Percentiles rank a stretch among this genome's conserved stretches.
phyloP scores from a whole-genome alignment of 2,113 vertebrate genomes.

The Prietella phreatophila region DNA sequence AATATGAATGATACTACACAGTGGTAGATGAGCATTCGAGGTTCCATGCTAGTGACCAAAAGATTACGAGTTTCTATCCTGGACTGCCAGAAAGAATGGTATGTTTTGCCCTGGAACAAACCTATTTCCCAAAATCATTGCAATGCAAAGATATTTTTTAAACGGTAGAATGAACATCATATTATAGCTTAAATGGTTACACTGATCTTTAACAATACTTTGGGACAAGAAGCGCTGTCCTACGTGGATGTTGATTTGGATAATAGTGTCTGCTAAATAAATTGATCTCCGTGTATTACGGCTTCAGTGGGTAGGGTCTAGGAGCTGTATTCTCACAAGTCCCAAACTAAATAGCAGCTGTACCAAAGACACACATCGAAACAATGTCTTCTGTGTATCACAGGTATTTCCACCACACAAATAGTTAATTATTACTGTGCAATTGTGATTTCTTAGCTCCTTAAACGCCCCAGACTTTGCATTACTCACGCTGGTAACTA shows the following conservation, averaged over 20 bases:
- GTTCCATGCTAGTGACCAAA: neutral
- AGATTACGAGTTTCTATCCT: neutral
- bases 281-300: neutral
- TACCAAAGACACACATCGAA: neutral
- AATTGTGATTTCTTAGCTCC: neutral
- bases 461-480: neutral
- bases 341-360: neutral
- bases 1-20: neutral
- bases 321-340: neutral
- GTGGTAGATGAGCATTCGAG: neutral
- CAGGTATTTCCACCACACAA: fast-evolving
- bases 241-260: neutral
- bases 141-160: neutral
- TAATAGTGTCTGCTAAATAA: neutral
- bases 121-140: neutral
- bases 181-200: neutral
- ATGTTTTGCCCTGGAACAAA: neutral
- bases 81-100: neutral
- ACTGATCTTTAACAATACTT: neutral
- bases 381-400: neutral
- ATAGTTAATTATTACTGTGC: neutral
- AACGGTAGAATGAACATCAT: neutral
- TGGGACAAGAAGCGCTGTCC: neutral
- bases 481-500: neutral
- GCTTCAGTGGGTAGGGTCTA: neutral